Percentiles rank a stretch among this genome's conserved stretches.
These are phyloP conservation scores for Choloepus didactylus DNA, from an alignment of 2,797 vertebrate genomes.

Conservation along the genomic window DNA sequence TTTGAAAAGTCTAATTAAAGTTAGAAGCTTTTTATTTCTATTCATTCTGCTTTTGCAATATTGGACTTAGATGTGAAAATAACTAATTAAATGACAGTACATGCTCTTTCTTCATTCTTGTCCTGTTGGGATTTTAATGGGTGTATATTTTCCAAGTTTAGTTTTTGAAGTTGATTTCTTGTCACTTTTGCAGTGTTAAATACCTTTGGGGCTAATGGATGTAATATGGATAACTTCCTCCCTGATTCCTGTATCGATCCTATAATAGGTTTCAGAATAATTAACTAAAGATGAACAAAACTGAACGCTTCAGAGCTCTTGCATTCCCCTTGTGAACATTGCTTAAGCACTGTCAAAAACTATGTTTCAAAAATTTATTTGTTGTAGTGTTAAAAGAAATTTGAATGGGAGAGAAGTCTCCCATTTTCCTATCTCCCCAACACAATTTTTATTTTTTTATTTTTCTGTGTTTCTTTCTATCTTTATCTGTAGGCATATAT, in stretches of 20 bases:
- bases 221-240: constrained; percentile 40
- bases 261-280: constrained; percentile 27
- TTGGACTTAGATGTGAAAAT: constrained; percentile 80
- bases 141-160: background rate
- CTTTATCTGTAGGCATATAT: background rate
- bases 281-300: constrained; percentile 60
- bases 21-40: constrained; percentile 68
- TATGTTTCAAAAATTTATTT: constrained; percentile 26
- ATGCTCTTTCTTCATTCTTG: constrained; percentile 76
- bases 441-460: background rate
- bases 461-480: constrained; percentile 3
- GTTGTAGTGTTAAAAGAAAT: background rate
- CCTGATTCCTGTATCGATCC: constrained; percentile 36
- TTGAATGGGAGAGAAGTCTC: background rate
- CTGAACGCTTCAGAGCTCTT: constrained; percentile 9
- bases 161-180: constrained; percentile 23
- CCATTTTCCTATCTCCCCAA: background rate
- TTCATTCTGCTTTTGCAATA: constrained; percentile 73
- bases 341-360: background rate
- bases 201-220: background rate
- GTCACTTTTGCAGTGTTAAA: constrained; percentile 36
- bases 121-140: background rate
- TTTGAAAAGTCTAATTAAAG: constrained; percentile 84
- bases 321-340: constrained; percentile 20
- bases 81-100: constrained; percentile 82